Evolutionary conservation across 2,888 invertebrate genomes (phyloP).

Genomic region (Cerastis leucographa): DNA sequence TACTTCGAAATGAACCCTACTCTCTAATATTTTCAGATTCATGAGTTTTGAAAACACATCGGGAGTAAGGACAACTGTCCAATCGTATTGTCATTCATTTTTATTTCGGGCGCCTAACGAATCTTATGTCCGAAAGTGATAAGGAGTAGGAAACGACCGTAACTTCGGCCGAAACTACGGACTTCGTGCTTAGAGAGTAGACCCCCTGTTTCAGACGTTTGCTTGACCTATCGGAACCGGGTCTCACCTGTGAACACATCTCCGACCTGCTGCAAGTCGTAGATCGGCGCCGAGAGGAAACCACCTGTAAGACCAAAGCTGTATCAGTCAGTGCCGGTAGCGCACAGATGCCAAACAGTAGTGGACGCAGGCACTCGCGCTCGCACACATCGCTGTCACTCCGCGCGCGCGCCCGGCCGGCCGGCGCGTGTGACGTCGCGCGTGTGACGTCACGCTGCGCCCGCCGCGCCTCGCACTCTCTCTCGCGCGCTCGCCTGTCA

Average conservation of each 20-base stretch:
- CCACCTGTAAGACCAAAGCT: conserved; percentile 76
- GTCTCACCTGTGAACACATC: conserved; percentile 95
- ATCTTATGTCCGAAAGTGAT: no score
- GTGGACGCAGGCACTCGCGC: conserved; percentile 68
- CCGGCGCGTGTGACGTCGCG: conserved; percentile 33
- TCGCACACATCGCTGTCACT: conserved; percentile 57
- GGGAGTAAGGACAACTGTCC: no score
- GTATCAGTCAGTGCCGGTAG: conserved; percentile 58
- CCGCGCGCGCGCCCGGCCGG: conserved; percentile 53
- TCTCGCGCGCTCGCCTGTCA: conserved; percentile 25
- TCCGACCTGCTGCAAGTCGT: conserved; percentile 96
- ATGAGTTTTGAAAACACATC: no score
- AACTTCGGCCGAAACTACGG: no score
- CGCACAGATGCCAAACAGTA: conserved; percentile 54
- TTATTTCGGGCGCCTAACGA: no score
- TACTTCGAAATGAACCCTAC: no score
- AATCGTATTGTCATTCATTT: no score
- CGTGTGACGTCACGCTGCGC: not conserved
- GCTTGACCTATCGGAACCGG: not conserved
- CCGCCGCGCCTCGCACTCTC: conserved; percentile 58
- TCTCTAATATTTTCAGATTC: no score
- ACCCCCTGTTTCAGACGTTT: not conserved
- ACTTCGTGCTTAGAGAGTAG: no score
- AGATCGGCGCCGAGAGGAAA: conserved; percentile 93
- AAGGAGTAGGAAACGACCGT: no score